Evolutionary conservation across 2,113 vertebrate genomes (phyloP).

Genomic region (Poecile atricapillus): DNA sequence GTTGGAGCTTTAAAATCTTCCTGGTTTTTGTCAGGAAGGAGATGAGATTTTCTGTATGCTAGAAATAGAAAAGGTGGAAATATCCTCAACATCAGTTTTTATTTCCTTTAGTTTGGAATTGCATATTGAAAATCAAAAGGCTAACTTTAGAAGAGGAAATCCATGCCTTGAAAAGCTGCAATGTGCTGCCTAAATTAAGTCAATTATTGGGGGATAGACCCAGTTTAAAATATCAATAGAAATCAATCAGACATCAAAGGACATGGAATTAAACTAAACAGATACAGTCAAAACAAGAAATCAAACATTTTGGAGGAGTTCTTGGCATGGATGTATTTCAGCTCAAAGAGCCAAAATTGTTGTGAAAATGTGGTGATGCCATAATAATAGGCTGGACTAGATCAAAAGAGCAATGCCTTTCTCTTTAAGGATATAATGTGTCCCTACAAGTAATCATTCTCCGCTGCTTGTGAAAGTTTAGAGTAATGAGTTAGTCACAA

Average conservation of each 20-base stretch:
- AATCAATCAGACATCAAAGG: not conserved
- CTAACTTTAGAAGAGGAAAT: not conserved
- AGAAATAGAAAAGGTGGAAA: not conserved
- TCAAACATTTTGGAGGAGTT: accelerated
- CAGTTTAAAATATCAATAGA: not conserved
- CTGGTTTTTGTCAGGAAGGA: not conserved
- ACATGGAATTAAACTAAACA: not conserved
- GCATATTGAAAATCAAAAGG: not conserved
- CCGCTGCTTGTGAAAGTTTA: not conserved
- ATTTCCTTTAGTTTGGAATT: not conserved
- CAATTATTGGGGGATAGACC: not conserved
- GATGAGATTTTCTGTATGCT: not conserved
- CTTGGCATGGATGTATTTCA: not conserved
- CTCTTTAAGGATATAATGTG: not conserved
- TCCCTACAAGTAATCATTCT: not conserved
- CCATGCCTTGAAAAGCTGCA: not conserved
- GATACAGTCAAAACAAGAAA: not conserved
- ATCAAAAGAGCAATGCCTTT: not conserved
- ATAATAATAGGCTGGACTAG: not conserved
- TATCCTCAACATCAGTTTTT: not conserved
- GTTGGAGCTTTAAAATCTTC: not conserved
- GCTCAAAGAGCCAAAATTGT: not conserved
- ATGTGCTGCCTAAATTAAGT: not conserved
- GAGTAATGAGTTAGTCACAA: not conserved
- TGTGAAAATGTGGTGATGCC: not conserved